These are phyloP conservation scores for Nematolebias whitei DNA, from an alignment of 2,113 vertebrate species.

Conservation along the genomic window DNA sequence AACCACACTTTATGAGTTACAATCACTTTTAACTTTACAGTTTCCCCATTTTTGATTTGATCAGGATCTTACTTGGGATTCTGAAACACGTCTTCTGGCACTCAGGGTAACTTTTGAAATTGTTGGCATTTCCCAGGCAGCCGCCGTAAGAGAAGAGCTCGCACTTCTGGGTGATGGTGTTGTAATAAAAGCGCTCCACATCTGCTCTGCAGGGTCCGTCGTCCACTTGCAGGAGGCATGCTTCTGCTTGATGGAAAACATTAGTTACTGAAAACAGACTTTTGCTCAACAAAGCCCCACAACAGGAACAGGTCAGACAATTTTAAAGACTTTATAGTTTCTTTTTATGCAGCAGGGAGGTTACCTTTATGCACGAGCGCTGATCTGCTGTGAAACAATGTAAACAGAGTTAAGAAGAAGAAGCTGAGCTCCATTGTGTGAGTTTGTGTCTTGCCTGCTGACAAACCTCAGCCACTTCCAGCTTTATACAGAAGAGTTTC, in stretches of 20 bases:
- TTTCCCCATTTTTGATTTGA: too few species aligned
- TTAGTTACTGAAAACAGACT: neutral
- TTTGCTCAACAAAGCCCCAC: neutral
- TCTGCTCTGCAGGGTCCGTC: slow-evolving; percentile 83
- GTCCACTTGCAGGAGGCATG: slow-evolving; percentile 83
- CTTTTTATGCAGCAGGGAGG: too few species aligned
- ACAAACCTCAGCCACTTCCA: slow-evolving; percentile 20
- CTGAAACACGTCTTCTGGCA: slow-evolving; percentile 86
- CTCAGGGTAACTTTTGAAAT: slow-evolving; percentile 80
- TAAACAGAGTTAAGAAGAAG: slow-evolving; percentile 24
- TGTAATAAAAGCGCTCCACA: slow-evolving; percentile 84
- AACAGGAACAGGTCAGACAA: neutral
- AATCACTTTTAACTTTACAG: too few species aligned
- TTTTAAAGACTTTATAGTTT: too few species aligned
- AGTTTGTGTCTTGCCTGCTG: slow-evolving; percentile 23
- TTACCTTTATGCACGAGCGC: slow-evolving; percentile 62
- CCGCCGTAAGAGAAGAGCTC: slow-evolving; percentile 86
- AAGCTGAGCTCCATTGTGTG: slow-evolving; percentile 62
- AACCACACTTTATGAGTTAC: too few species aligned
- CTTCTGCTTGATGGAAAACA: slow-evolving; percentile 23
- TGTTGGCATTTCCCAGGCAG: slow-evolving; percentile 89
- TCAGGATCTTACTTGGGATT: slow-evolving; percentile 86
- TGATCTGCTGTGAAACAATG: slow-evolving; percentile 46
- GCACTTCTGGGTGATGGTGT: slow-evolving; percentile 85
- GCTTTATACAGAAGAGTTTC: slow-evolving; percentile 59